phyloP scores from a whole-genome alignment of 2,797 vertebrate genomes.

The Rhynchotus rufescens region DNA sequence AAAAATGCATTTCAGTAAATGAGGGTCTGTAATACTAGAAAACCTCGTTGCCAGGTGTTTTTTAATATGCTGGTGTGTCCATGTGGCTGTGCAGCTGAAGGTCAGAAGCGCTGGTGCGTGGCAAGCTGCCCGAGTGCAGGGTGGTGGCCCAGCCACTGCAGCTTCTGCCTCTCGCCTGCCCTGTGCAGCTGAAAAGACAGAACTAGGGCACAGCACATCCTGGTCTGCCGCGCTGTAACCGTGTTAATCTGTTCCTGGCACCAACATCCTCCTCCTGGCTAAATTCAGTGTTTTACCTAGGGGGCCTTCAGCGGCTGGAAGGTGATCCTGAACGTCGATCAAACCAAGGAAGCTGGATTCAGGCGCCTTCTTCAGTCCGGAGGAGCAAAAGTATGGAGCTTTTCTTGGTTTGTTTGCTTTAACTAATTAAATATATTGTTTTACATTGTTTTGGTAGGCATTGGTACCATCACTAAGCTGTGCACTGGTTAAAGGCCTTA shows the following conservation, averaged over 20 bases:
- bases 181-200: background rate
- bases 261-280: background rate
- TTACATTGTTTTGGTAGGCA: background rate
- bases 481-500: background rate
- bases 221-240: background rate
- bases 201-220: background rate
- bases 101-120: background rate
- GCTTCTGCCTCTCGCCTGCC: background rate
- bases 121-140: background rate
- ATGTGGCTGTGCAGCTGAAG: background rate
- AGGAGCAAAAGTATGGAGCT: conserved; percentile 87
- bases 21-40: background rate
- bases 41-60: background rate
- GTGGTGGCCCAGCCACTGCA: background rate
- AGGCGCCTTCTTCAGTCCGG: conserved; percentile 94
- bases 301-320: conserved; percentile 97
- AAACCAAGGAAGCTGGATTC: conserved; percentile 93
- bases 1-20: background rate
- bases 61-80: background rate
- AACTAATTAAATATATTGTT: background rate
- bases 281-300: conserved; percentile 72
- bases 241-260: background rate
- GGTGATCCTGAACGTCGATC: conserved; percentile 95
- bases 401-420: background rate
- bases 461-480: background rate